Evolutionary conservation across 2,113 vertebrate genomes (phyloP), one percentile per base, ranked within the genome.

Genomic region (Dolichallabes microphthalmus): DNA sequence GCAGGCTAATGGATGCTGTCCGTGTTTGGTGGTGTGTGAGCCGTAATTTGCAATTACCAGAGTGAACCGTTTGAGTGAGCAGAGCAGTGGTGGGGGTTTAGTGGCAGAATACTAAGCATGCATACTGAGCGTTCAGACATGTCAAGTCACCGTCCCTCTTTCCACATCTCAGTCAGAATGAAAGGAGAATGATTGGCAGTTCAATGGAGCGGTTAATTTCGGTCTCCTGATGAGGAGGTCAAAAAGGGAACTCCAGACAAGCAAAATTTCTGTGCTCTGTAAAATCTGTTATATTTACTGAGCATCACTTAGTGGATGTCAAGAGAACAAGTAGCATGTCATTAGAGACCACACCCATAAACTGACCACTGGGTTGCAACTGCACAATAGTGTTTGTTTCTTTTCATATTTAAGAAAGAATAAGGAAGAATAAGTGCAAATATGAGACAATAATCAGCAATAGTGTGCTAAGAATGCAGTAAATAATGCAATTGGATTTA

Each of bases 31-130:
- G 88, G 87, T 91, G 39, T 5, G 83, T 20, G 39, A 77, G 76
- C 88, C 91, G 90, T 86, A 84, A 89, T 90, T 88, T 87, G 88
- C 90, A 91, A 93, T 94, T 92, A 93, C 86, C 11, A 17, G 87
- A 88, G 86, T 22, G 71, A 71, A 89, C 88, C 88, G 89, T 86
- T 88, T 87, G 86, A 86, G 68, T 88, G 88, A 63, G 88, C 76
- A 50, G 76, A 58, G 52, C 83, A 81, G 66, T 69, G 88, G 60
- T 58, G 50, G 79, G 55, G 82, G 50, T 76, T 77, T 75, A 60
- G 25, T 30, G 19, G n/a, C 55, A 45, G 39, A 75, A 76, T 85
- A 76, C 66, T 63, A 58, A 83, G 32, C 12, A 45, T 39, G 64
- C 50, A 60, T 53, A 32, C 17, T 50, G 58, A 84, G 61, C 35